Percentiles rank a stretch among this genome's conserved stretches.
Evolutionary conservation across 2,797 vertebrate genomes (phyloP).

Genomic region (Limosa lapponica): DNA sequence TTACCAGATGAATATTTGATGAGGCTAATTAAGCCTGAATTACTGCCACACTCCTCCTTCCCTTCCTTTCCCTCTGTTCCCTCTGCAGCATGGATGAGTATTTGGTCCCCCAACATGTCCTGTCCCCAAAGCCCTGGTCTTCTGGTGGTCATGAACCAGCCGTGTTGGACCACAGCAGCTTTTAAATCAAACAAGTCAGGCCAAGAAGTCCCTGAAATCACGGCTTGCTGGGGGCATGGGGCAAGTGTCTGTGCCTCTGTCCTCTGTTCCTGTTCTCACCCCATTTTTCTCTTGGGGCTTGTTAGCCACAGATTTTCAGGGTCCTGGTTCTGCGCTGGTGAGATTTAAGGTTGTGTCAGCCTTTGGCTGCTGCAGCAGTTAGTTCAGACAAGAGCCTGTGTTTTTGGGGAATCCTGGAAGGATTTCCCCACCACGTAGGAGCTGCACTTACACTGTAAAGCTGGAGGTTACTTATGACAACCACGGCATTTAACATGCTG

Average conservation of each 20-base stretch:
- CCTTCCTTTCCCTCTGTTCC: background rate
- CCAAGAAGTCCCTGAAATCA: background rate
- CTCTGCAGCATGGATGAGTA: background rate
- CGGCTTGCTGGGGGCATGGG: background rate
- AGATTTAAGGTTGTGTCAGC: background rate
- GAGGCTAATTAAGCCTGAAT: background rate
- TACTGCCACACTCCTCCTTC: background rate
- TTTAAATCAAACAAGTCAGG: background rate
- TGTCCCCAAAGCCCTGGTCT: background rate
- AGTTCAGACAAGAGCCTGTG: background rate
- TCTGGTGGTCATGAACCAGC: background rate
- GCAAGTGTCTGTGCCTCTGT: background rate
- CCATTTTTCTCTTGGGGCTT: background rate
- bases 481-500: accelerated
- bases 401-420: background rate
- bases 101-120: background rate
- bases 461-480: background rate
- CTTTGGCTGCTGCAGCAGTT: background rate
- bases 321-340: background rate
- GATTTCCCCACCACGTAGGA: background rate
- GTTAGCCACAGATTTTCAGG: background rate
- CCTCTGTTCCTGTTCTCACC: background rate
- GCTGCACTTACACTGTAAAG: background rate
- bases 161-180: background rate
- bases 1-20: background rate